phyloP scores from a whole-genome alignment of 30 jellyfish, hydroid and myxozoan species.

The Morbakka virulenta region DNA sequence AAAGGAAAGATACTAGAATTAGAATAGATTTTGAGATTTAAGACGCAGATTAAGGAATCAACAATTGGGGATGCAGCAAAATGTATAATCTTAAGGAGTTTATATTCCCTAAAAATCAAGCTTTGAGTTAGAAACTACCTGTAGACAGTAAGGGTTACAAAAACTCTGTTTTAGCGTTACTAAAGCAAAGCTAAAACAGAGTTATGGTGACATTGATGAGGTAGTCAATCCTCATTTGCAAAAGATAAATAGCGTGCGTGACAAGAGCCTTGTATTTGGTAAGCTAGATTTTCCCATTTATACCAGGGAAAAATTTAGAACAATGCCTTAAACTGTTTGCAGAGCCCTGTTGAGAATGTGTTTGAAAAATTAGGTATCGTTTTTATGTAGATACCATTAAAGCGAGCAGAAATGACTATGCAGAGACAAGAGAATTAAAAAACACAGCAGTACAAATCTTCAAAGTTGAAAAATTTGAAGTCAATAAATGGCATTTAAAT shows the following conservation, averaged over 20 bases:
- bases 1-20: neutral
- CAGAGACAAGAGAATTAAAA: neutral
- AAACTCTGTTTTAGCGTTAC: too few relatives aligned
- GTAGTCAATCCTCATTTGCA: constrained; percentile 47
- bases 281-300: constrained; percentile 6
- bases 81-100: neutral
- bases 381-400: constrained; percentile 23
- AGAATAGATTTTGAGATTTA: neutral
- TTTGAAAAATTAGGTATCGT: constrained; percentile 5
- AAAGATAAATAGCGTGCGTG: constrained; percentile 11
- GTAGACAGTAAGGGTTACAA: constrained; percentile 24
- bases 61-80: neutral
- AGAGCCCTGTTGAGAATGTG: neutral
- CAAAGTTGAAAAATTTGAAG: constrained; percentile 1
- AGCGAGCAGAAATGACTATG: neutral
- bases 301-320: too few relatives aligned
- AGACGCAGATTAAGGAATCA: too few relatives aligned
- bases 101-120: neutral
- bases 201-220: constrained; percentile 37
- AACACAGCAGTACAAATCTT: neutral
- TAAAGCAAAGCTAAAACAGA: constrained; percentile 2
- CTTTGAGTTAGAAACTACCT: neutral
- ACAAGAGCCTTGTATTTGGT: constrained; percentile 9
- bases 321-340: too few relatives aligned
- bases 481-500: constrained; percentile 44